Conservation (phyloP, 2,113 vertebrate genomes). For the Callocephalon fimbriatum region DNA sequence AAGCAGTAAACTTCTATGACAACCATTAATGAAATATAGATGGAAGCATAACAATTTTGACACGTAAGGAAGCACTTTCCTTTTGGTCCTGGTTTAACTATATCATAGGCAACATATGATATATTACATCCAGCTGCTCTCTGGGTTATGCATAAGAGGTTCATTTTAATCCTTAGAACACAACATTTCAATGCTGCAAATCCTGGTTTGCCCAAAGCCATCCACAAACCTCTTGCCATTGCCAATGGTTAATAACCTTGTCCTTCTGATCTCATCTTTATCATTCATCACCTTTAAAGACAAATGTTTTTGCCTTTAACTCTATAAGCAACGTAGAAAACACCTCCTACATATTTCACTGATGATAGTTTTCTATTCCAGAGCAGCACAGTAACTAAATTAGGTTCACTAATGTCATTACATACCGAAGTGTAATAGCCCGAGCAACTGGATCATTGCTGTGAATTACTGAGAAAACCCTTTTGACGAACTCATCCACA, state of each 20-base stretch:
- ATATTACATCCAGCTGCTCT: neutral
- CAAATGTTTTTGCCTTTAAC: neutral
- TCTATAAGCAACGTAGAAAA: fast-evolving
- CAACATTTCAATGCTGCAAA: neutral
- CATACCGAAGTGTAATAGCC: conserved; percentile 94
- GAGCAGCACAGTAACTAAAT: fast-evolving
- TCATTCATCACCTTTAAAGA: neutral
- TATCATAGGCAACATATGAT: neutral
- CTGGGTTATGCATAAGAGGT: neutral
- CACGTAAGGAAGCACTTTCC: neutral
- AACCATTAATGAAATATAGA: fast-evolving
- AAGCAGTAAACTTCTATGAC: neutral
- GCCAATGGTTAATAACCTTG: neutral
- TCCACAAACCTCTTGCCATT: neutral
- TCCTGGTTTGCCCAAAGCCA: neutral
- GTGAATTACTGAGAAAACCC: conserved; percentile 97
- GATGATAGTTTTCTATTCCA: neutral
- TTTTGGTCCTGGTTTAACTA: neutral
- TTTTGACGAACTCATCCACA: conserved; percentile 98
- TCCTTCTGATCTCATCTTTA: neutral
- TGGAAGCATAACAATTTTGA: neutral
- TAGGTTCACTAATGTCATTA: neutral
- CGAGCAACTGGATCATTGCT: conserved; percentile 97
- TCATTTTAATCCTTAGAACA: neutral
- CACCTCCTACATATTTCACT: neutral